These are phyloP conservation scores for Galago senegalensis DNA, from an alignment of 2,797 vertebrate genomes.

Conservation along the genomic window DNA sequence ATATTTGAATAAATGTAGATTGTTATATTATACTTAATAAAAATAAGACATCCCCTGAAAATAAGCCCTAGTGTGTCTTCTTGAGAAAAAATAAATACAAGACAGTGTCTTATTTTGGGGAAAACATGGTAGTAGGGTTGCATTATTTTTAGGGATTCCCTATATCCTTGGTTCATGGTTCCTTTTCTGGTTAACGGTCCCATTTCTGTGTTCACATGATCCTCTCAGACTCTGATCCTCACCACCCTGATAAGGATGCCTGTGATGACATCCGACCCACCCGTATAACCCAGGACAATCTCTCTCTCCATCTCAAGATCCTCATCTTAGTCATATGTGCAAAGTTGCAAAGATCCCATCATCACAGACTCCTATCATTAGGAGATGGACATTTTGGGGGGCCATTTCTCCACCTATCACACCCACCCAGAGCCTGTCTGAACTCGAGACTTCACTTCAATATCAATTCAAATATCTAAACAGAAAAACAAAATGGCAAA, in stretches of 20 bases:
- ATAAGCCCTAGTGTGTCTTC: too few species aligned
- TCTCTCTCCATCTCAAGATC: neutral
- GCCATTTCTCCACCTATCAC: fast-evolving
- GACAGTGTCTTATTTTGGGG: too few species aligned
- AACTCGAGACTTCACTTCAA: neutral
- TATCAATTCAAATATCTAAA: neutral
- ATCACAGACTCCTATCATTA: neutral
- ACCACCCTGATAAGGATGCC: neutral
- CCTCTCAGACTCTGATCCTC: neutral
- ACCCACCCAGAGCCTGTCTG: neutral
- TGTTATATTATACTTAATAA: too few species aligned
- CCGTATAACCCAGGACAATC: too few species aligned
- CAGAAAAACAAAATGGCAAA: neutral
- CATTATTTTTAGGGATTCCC: neutral
- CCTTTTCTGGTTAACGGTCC: neutral
- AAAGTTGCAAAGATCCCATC: neutral
- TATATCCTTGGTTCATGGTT: neutral
- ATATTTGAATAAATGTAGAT: too few species aligned
- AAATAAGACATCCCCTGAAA: too few species aligned
- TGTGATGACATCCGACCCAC: too few species aligned
- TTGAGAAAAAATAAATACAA: too few species aligned
- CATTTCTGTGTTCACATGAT: neutral
- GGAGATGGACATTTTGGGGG: neutral
- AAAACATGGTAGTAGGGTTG: too few species aligned
- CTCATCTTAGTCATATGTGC: neutral